A percentile compares a stretch with the other conserved stretches of the same genome.
Evolutionary conservation across 2,113 vertebrate species (phyloP).

Genomic region (Tragelaphus strepsiceros): DNA sequence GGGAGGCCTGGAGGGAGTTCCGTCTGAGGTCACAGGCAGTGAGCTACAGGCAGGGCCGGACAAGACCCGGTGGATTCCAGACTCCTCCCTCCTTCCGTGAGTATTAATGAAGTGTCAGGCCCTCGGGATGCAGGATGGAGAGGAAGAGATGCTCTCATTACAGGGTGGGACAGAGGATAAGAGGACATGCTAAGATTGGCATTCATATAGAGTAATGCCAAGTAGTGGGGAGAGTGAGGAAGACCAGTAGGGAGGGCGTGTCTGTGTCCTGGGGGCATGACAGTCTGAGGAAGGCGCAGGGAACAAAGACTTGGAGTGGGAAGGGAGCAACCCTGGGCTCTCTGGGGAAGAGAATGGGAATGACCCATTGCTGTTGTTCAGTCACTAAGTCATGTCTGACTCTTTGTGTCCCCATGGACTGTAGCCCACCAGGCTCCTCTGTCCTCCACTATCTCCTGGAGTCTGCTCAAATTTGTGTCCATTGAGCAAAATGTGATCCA

Average conservation of each 20-base stretch:
- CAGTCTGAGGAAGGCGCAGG: not conserved
- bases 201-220: fast-evolving
- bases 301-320: not conserved
- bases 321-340: not conserved
- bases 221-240: not conserved
- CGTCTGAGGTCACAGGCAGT: not conserved
- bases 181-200: not conserved
- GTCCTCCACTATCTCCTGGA: not conserved
- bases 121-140: fast-evolving
- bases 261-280: fast-evolving
- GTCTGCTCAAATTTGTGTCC: not conserved
- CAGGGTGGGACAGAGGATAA: not conserved
- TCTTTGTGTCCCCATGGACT: not conserved
- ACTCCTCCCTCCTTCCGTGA: not conserved
- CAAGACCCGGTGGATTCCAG: not conserved
- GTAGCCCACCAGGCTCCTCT: not conserved
- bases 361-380: not conserved
- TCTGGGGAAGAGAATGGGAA: not conserved
- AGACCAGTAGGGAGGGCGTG: not conserved
- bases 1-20: not conserved
- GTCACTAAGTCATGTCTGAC: not conserved
- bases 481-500: not conserved
- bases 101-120: not conserved
- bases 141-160: not conserved
- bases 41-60: not conserved